Percentiles rank a stretch among this genome's conserved stretches.
phyloP scores from a whole-genome alignment of 2,888 invertebrate species.

The Hanleya hanleyi region DNA sequence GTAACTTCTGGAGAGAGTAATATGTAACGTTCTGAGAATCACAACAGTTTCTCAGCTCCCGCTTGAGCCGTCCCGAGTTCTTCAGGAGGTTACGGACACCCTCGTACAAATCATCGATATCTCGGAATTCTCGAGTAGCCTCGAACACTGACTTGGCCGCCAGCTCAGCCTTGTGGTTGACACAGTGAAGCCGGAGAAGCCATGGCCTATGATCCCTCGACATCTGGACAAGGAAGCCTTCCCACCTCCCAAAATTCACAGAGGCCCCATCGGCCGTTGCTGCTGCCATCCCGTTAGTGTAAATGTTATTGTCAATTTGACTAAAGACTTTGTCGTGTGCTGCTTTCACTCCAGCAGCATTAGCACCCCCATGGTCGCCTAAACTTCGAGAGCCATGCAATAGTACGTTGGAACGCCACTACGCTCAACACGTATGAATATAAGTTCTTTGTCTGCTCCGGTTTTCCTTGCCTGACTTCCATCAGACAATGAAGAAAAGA shows the following conservation, averaged over 20 bases:
- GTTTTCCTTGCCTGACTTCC: constrained; percentile 2
- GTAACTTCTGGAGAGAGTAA: not conserved
- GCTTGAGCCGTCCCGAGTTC: not conserved
- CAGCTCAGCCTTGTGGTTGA: constrained; percentile 4
- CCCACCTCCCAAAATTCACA: not conserved
- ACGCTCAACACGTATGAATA: not conserved
- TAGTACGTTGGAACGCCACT: constrained; percentile 5
- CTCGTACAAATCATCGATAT: not conserved
- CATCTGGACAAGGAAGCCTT: not conserved
- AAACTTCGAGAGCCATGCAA: not conserved
- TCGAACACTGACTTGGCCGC: not conserved
- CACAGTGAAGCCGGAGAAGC: constrained; percentile 3
- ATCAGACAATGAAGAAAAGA: not conserved
- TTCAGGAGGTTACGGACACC: not conserved
- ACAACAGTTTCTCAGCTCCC: not conserved
- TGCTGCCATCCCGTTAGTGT: not conserved
- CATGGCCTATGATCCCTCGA: not conserved
- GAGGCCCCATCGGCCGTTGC: constrained; percentile 3
- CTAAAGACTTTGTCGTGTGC: not conserved
- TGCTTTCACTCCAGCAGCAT: constrained; percentile 3
- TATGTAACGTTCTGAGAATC: not conserved
- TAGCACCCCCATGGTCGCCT: constrained; percentile 2
- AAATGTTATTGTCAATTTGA: not conserved
- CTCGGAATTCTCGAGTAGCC: not conserved
- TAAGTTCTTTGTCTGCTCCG: constrained; percentile 5